Evolutionary conservation across 2,113 vertebrate species (phyloP).

Genomic region (Osmerus eperlanus): DNA sequence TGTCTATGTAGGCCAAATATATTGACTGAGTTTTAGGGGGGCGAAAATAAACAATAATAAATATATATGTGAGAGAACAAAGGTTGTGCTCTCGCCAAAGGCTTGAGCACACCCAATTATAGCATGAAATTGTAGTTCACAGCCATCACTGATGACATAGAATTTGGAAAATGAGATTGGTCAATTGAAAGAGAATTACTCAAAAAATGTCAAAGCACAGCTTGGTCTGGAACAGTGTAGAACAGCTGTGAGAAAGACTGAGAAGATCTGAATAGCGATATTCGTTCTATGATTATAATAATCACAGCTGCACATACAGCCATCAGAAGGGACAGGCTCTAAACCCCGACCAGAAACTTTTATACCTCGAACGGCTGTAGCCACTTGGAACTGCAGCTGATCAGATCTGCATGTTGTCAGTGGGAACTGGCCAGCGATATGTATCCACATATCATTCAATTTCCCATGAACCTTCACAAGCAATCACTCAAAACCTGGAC

Average conservation of each 20-base stretch:
- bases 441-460: constrained; percentile 37
- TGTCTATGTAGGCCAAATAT: too few relatives aligned
- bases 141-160: constrained; percentile 14
- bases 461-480: too few relatives aligned
- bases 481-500: too few relatives aligned
- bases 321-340: constrained; percentile 20
- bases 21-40: too few relatives aligned
- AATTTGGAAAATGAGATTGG: background rate
- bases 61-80: too few relatives aligned
- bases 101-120: too few relatives aligned
- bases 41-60: too few relatives aligned
- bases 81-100: too few relatives aligned
- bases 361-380: constrained; percentile 40
- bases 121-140: background rate
- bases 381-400: constrained; percentile 30
- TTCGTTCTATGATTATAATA: constrained; percentile 41
- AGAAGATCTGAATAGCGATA: constrained; percentile 25
- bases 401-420: constrained; percentile 26
- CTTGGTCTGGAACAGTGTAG: constrained; percentile 9
- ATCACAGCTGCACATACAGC: constrained; percentile 20
- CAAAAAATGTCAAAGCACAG: background rate
- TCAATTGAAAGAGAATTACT: background rate
- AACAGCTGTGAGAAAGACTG: constrained; percentile 41
- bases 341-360: constrained; percentile 35
- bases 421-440: constrained; percentile 7